phyloP scores from a whole-genome alignment of 1,140 invertebrate species.

The Zaprionus ghesquierei region DNA sequence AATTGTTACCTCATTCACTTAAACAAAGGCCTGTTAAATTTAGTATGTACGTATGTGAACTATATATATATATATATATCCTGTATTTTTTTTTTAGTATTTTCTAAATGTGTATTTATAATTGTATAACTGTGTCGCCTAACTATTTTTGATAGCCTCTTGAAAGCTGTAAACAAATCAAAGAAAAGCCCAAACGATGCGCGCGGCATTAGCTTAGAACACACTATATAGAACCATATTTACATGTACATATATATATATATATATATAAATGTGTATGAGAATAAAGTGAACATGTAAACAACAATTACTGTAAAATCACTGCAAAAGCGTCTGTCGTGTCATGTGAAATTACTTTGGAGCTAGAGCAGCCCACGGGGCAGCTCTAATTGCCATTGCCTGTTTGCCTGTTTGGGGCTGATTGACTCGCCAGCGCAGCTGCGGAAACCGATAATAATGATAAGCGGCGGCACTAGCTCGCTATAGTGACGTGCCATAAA shows the following conservation, averaged over 20 bases:
- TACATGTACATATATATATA: neutral
- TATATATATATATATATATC: too few relatives aligned
- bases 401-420: slow-evolving; percentile 1
- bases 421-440: slow-evolving; percentile 3
- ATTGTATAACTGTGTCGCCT: slow-evolving; percentile 5
- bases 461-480: slow-evolving; percentile 2
- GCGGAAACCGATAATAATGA: neutral
- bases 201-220: slow-evolving; percentile 16
- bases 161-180: slow-evolving; percentile 27
- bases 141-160: slow-evolving; percentile 63
- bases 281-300: neutral
- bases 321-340: slow-evolving; percentile 5
- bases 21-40: slow-evolving; percentile 53
- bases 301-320: neutral
- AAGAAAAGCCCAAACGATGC: slow-evolving; percentile 23
- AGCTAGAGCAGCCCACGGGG: slow-evolving; percentile 7
- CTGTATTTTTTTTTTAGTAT: slow-evolving; percentile 48
- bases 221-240: neutral
- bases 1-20: slow-evolving; percentile 59
- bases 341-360: slow-evolving; percentile 30
- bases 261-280: slow-evolving; percentile 31
- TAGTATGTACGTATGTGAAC: slow-evolving; percentile 50
- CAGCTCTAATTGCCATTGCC: slow-evolving; percentile 6
- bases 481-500: neutral
- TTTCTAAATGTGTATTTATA: slow-evolving; percentile 58